Conservation (phyloP, 2,888 invertebrate species). For the Malthinus flaveolus region DNA sequence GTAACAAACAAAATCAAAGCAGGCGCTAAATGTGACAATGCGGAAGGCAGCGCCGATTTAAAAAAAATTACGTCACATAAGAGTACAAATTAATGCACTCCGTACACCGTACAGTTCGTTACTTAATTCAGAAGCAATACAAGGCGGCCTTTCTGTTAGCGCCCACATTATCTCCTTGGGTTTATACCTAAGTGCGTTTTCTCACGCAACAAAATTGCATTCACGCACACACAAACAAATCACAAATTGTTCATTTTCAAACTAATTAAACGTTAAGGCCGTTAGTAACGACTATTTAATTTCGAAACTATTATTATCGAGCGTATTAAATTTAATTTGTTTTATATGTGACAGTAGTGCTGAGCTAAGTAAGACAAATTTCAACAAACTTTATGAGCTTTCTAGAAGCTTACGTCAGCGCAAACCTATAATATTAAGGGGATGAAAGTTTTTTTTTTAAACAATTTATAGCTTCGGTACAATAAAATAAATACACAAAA, state of each 20-base stretch:
- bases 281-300: no score
- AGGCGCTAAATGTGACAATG: no score
- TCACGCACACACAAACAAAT: constrained; percentile 26
- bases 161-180: constrained; percentile 23
- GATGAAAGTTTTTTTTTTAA: neutral
- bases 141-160: constrained; percentile 21
- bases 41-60: no score
- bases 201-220: constrained; percentile 20
- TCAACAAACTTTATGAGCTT: constrained; percentile 10
- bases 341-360: constrained; percentile 20
- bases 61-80: no score
- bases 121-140: constrained; percentile 23
- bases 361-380: constrained; percentile 19
- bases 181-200: constrained; percentile 18
- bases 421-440: neutral
- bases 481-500: no score
- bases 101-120: neutral
- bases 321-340: neutral
- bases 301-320: no score
- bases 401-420: constrained; percentile 8
- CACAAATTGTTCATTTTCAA: neutral
- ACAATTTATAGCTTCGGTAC: no score
- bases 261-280: no score
- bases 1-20: no score
- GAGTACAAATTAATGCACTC: no score